Percentiles rank a stretch among this genome's conserved stretches.
Conservation (phyloP, 2,888 invertebrate species). For the Chironomus riparius region DNA sequence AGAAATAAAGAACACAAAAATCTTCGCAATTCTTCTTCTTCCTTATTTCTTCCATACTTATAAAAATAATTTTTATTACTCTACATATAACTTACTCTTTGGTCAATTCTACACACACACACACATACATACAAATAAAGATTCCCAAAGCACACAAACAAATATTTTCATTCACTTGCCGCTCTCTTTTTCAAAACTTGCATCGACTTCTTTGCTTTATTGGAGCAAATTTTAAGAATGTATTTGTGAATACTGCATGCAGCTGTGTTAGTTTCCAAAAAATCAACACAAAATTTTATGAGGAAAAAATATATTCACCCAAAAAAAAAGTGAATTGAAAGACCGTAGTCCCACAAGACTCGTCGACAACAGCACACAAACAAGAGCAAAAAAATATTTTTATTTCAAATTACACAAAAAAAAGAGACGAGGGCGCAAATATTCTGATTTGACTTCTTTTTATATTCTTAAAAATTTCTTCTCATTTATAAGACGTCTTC, state of each 20-base stretch:
- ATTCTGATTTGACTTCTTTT: neutral
- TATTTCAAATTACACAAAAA: slow-evolving; percentile 14
- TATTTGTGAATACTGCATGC: neutral
- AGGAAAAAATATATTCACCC: neutral
- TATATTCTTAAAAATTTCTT: neutral
- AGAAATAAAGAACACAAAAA: no score
- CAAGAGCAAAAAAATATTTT: no score
- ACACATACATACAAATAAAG: neutral
- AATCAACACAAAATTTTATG: neutral
- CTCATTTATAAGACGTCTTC: slow-evolving; percentile 24
- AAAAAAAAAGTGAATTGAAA: neutral
- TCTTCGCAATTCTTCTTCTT: neutral
- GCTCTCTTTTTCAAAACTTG: neutral
- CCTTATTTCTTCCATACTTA: neutral
- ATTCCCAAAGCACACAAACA: no score
- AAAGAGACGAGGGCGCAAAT: neutral
- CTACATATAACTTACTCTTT: neutral
- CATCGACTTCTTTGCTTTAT: neutral
- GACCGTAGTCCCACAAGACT: slow-evolving; percentile 11
- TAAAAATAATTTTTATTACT: neutral
- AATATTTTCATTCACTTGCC: neutral
- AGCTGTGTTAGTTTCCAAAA: neutral
- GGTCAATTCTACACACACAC: neutral
- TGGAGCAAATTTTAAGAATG: neutral
- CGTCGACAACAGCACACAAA: slow-evolving; percentile 17